These are phyloP conservation scores for Rhinolophus ferrumequinum DNA, from an alignment of 2,113 vertebrate genomes.

Conservation along the genomic window DNA sequence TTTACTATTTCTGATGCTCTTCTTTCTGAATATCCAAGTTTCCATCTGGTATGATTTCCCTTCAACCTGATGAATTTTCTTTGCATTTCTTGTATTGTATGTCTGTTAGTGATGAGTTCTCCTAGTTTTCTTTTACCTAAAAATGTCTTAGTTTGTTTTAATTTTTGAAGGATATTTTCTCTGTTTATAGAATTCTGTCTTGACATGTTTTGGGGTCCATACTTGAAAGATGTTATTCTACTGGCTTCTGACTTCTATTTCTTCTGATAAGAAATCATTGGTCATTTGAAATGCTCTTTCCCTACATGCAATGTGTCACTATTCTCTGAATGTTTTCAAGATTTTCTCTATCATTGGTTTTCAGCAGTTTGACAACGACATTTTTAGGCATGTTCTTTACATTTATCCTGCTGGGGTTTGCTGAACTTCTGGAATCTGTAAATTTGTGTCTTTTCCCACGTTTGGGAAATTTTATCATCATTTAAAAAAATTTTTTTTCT, in stretches of 20 bases:
- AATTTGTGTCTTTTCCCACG: background rate
- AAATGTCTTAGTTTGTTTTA: slow-evolving; percentile 8
- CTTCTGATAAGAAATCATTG: background rate
- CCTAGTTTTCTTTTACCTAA: background rate
- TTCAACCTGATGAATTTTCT: background rate
- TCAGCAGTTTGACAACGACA: background rate
- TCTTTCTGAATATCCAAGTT: background rate
- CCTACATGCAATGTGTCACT: background rate
- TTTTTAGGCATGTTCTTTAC: background rate
- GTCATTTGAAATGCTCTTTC: background rate
- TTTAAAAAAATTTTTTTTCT: background rate
- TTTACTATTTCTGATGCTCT: slow-evolving; percentile 20
- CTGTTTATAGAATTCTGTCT: background rate
- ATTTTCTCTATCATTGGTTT: slow-evolving; percentile 33
- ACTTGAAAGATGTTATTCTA: background rate
- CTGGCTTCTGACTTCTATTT: background rate
- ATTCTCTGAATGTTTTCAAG: background rate
- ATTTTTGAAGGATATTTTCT: background rate
- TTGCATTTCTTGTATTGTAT: background rate
- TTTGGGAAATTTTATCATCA: background rate
- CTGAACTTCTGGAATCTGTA: slow-evolving; percentile 1
- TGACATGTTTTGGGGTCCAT: background rate
- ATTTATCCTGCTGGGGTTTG: background rate
- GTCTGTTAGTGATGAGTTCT: background rate
- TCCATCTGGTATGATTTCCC: background rate